A percentile compares a stretch with the other conserved stretches of the same genome.
phyloP scores from a whole-genome alignment of 2,797 vertebrate species.

The Gymnopithys bicolor region DNA sequence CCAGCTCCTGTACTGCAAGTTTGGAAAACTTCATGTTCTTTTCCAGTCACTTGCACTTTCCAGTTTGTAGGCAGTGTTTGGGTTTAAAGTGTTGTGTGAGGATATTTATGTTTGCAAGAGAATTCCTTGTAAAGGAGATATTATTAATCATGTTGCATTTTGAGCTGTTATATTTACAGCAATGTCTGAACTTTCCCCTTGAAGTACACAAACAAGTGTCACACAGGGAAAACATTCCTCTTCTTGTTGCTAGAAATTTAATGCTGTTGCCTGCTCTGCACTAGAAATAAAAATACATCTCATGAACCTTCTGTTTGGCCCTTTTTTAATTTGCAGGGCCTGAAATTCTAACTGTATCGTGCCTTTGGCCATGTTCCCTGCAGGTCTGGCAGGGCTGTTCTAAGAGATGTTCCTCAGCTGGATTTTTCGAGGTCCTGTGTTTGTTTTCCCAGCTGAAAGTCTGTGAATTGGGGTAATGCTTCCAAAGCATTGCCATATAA shows the following conservation, averaged over 20 bases:
- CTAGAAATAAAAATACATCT: not conserved
- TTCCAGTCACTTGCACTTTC: not conserved
- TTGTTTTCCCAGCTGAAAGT: not conserved
- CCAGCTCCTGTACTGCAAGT: not conserved
- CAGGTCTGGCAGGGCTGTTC: not conserved
- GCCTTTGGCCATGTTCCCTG: not conserved
- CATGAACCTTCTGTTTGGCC: not conserved
- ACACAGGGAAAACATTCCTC: not conserved
- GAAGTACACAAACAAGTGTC: not conserved
- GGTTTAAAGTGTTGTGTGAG: not conserved
- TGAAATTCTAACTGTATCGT: not conserved
- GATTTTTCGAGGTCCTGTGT: not conserved
- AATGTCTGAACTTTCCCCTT: not conserved
- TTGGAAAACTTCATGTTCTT: not conserved
- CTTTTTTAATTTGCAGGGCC: not conserved
- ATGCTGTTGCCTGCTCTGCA: not conserved
- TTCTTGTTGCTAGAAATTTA: not conserved
- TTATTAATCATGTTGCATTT: not conserved
- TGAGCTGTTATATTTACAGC: not conserved
- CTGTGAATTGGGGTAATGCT: not conserved
- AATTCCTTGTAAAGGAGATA: not conserved
- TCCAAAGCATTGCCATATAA: not conserved
- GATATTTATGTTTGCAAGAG: not conserved
- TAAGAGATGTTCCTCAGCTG: not conserved
- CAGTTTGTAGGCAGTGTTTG: not conserved